phyloP scores from a whole-genome alignment of 30 jellyfish, hydroid and myxozoan species.

The Clytia hemisphaerica region DNA sequence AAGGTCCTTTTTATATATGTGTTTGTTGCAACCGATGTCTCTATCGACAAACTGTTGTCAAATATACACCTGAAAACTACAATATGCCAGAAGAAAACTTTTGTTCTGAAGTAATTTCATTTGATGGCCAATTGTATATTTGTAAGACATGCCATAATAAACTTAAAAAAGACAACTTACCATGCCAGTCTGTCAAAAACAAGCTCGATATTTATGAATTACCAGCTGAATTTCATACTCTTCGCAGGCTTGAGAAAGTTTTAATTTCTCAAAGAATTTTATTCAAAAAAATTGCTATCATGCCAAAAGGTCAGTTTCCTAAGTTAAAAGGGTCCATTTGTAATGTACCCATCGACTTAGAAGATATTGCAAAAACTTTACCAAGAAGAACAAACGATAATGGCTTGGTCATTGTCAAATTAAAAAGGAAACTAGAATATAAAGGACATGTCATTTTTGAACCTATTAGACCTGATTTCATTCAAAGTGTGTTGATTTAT shows the following conservation, averaged over 20 bases:
- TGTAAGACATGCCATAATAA: conserved; percentile 8
- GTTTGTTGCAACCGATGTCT: conserved; percentile 7
- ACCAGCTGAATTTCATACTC: background rate
- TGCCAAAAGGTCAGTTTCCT: conserved; percentile 16
- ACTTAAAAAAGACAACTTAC: background rate
- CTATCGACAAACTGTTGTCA: background rate
- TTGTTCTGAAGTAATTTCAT: conserved; percentile 2
- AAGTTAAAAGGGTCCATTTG: background rate
- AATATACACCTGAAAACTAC: no score
- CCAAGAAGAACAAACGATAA: background rate
- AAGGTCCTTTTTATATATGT: conserved; percentile 13
- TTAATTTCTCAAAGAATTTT: background rate
- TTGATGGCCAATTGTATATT: background rate
- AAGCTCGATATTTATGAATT: background rate
- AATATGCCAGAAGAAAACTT: background rate
- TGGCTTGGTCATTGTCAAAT: background rate
- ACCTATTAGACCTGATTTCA: conserved; percentile 2
- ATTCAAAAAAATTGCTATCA: background rate
- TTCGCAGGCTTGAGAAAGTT: background rate
- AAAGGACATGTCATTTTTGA: conserved; percentile 8
- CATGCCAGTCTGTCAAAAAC: conserved; percentile 1
- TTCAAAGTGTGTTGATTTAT: background rate
- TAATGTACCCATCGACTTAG: conserved; percentile 7
- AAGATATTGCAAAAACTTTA: background rate
- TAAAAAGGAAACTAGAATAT: conserved; percentile 2